A percentile compares a stretch with the other conserved stretches of the same genome.
These are phyloP conservation scores for Euthynnus affinis DNA, from an alignment of 2,797 vertebrate genomes.

Conservation along the genomic window DNA sequence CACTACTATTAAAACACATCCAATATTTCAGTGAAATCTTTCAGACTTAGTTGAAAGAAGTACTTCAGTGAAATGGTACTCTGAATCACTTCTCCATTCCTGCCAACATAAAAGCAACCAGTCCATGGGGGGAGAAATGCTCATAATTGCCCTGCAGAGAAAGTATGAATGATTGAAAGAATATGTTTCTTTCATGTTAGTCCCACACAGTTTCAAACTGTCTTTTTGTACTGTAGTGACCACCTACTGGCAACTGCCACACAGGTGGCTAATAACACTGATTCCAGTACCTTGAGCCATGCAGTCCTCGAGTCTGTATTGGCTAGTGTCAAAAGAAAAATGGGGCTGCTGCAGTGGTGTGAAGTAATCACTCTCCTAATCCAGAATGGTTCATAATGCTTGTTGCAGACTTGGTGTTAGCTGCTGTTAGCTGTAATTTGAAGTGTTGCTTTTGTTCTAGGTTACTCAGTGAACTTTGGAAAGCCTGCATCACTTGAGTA, in stretches of 20 bases:
- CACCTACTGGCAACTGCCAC: slow-evolving; percentile 41
- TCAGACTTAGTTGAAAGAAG: slow-evolving; percentile 65
- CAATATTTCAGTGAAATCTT: slow-evolving; percentile 66
- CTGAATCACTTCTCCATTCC: slow-evolving; percentile 58
- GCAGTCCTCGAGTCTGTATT: slow-evolving; percentile 18
- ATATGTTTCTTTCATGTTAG: slow-evolving; percentile 51
- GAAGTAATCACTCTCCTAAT: slow-evolving; percentile 29
- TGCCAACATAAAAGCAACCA: slow-evolving; percentile 73
- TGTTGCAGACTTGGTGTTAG: slow-evolving; percentile 8
- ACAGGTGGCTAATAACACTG: slow-evolving; percentile 43
- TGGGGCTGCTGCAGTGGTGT: background rate
- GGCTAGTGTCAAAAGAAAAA: slow-evolving; percentile 24
- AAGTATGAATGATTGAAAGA: slow-evolving; percentile 68
- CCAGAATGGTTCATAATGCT: slow-evolving; percentile 7
- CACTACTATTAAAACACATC: slow-evolving; percentile 58
- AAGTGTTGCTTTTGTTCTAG: slow-evolving; percentile 22
- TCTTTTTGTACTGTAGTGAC: slow-evolving; percentile 47
- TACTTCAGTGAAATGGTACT: slow-evolving; percentile 57
- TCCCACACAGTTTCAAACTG: slow-evolving; percentile 30
- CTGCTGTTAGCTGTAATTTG: slow-evolving; percentile 30
- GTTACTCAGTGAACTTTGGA: background rate
- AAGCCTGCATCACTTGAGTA: slow-evolving; percentile 1
- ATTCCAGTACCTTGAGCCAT: slow-evolving; percentile 21
- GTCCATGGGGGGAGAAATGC: slow-evolving; percentile 54
- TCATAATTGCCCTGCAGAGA: slow-evolving; percentile 66